Evolutionary conservation across 2,113 vertebrate genomes (phyloP).

Genomic region (Urocynchramus pylzowi): DNA sequence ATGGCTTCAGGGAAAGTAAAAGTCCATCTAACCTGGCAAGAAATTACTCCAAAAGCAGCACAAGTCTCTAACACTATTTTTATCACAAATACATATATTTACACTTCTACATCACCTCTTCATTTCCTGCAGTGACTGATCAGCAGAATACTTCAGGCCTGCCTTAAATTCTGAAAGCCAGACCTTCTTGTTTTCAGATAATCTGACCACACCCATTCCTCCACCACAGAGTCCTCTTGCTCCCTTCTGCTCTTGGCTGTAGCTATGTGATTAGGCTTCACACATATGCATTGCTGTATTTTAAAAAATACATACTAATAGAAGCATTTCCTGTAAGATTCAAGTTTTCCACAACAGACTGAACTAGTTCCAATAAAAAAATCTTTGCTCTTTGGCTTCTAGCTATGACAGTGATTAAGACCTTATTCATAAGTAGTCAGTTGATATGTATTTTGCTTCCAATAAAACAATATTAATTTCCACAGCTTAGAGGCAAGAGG

Average conservation of each 20-base stretch:
- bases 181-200: background rate
- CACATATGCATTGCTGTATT: background rate
- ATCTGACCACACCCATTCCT: background rate
- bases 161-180: background rate
- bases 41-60: background rate
- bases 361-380: background rate
- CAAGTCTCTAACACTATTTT: background rate
- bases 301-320: background rate
- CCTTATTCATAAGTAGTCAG: background rate
- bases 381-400: background rate
- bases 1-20: background rate
- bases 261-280: background rate
- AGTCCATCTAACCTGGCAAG: background rate
- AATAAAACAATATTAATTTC: slow-evolving; percentile 5
- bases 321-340: background rate
- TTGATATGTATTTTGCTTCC: background rate
- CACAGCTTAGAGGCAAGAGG: background rate
- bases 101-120: background rate
- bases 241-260: background rate
- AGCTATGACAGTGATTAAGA: background rate
- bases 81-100: background rate
- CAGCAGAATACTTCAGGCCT: background rate
- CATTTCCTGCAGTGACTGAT: background rate
- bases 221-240: background rate
- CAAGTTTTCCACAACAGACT: background rate